Evolutionary conservation across 2,113 vertebrate genomes (phyloP).

Genomic region (Carassius carassius): DNA sequence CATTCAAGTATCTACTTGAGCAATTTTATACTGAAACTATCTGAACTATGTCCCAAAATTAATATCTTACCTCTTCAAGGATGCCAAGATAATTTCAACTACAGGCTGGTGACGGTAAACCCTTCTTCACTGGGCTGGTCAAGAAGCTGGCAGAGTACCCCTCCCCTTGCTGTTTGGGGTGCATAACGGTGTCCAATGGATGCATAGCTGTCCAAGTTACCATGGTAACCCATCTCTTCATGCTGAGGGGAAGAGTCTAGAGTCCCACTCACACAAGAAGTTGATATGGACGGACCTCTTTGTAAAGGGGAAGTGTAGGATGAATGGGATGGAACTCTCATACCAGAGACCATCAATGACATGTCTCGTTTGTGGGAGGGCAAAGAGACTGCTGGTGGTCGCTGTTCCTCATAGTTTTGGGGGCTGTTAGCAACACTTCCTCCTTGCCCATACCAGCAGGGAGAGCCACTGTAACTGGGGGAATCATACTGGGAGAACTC

Average conservation of each 20-base stretch:
- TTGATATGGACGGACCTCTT: conserved; percentile 66
- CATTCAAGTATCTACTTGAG: neutral
- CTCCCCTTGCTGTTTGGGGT: conserved; percentile 83
- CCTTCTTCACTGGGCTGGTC: conserved; percentile 93
- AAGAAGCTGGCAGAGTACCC: conserved; percentile 94
- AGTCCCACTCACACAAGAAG: conserved; percentile 76
- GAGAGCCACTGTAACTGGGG: conserved; percentile 93
- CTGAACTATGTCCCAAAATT: neutral
- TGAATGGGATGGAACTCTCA: conserved; percentile 72
- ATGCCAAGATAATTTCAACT: conserved; percentile 71
- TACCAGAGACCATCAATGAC: conserved; percentile 73
- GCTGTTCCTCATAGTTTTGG: conserved; percentile 87
- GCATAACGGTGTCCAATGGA: conserved; percentile 90
- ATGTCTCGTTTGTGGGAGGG: conserved; percentile 83
- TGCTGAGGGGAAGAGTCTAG: conserved; percentile 90
- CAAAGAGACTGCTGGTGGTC: conserved; percentile 79
- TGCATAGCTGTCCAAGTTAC: conserved; percentile 81
- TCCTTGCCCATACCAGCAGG: conserved; percentile 93
- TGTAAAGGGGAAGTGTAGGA: conserved; percentile 63
- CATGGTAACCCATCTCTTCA: conserved; percentile 77
- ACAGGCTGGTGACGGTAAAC: conserved; percentile 99
- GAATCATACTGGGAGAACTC: conserved; percentile 94
- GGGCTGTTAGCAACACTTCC: conserved; percentile 82
- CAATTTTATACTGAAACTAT: neutral
- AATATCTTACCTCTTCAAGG: conserved; percentile 74